These are phyloP conservation scores for Stenoptilia bipunctidactyla DNA, from an alignment of 2,888 invertebrate genomes.

Conservation along the genomic window DNA sequence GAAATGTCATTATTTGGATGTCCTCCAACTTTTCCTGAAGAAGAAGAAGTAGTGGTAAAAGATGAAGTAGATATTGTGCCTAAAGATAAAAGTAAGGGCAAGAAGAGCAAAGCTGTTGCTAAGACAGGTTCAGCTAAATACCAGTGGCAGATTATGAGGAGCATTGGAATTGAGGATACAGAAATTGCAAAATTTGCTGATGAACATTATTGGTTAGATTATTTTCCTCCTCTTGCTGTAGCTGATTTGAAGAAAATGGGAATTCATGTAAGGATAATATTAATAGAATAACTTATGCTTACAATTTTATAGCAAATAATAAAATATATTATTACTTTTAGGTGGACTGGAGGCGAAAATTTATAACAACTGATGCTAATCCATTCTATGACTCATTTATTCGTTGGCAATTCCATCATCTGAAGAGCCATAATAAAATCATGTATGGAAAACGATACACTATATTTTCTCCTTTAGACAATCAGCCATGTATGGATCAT, in stretches of 20 bases:
- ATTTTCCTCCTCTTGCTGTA: constrained; percentile 93
- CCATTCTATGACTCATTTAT: constrained; percentile 98
- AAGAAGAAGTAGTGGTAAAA: constrained; percentile 54
- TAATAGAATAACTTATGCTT: background rate
- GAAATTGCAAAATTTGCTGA: constrained; percentile 95
- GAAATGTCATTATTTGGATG: constrained; percentile 94
- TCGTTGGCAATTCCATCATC: constrained; percentile 93
- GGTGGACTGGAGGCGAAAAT: constrained; percentile 98
- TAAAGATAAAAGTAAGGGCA: constrained; percentile 82
- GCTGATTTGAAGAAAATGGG: constrained; percentile 91
- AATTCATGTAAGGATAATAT: constrained; percentile 77
- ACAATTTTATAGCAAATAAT: too few relatives aligned
- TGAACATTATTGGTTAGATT: constrained; percentile 93
- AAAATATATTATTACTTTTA: constrained; percentile 33
- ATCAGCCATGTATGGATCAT: constrained; percentile 99
- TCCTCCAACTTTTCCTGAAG: constrained; percentile 90
- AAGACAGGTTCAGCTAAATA: constrained; percentile 91
- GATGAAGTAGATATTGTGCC: constrained; percentile 72
- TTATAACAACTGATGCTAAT: constrained; percentile 98
- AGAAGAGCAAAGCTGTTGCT: constrained; percentile 95
- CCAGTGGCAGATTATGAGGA: constrained; percentile 99
- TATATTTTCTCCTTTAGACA: constrained; percentile 95
- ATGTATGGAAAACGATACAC: constrained; percentile 98
- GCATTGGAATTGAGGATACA: constrained; percentile 89
- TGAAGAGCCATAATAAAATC: constrained; percentile 89